phyloP scores from a whole-genome alignment of 2,888 invertebrate genomes.

The Acanthosoma haemorrhoidale region DNA sequence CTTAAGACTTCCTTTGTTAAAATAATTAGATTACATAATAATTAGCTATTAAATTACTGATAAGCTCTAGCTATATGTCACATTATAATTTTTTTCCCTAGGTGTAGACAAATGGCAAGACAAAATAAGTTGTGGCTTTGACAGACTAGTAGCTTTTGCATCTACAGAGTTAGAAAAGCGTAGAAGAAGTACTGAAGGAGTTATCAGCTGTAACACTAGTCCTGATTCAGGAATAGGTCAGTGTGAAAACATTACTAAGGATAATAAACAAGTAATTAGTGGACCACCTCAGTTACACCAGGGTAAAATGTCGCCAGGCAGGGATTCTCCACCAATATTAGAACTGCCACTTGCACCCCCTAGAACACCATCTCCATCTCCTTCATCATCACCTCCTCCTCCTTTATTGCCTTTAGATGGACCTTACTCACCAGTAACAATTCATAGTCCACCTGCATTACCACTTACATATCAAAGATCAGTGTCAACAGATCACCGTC shows the following conservation, averaged over 20 bases:
- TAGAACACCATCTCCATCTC: constrained; percentile 55
- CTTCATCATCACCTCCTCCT: constrained; percentile 43
- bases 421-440: constrained; percentile 45
- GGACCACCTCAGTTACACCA: constrained; percentile 45
- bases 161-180: constrained; percentile 86
- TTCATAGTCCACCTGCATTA: constrained; percentile 50
- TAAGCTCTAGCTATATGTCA: no score
- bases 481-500: constrained; percentile 50
- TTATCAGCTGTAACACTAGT: constrained; percentile 69
- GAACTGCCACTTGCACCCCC: constrained; percentile 50
- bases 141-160: constrained; percentile 86
- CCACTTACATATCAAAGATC: constrained; percentile 58
- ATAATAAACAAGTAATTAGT: constrained; percentile 36
- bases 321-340: constrained; percentile 52
- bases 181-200: constrained; percentile 72
- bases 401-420: constrained; percentile 43
- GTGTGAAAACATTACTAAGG: constrained; percentile 48
- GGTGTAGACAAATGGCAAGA: constrained; percentile 87
- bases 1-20: no score
- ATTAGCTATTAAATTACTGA: no score
- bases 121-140: constrained; percentile 87
- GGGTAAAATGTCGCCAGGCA: constrained; percentile 46
- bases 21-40: no score
- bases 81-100: no score
- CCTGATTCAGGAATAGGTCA: constrained; percentile 82